Evolutionary conservation across 2,113 vertebrate genomes (phyloP), one percentile per base, ranked within the genome.

Genomic region (Emydura subglobosa): DNA sequence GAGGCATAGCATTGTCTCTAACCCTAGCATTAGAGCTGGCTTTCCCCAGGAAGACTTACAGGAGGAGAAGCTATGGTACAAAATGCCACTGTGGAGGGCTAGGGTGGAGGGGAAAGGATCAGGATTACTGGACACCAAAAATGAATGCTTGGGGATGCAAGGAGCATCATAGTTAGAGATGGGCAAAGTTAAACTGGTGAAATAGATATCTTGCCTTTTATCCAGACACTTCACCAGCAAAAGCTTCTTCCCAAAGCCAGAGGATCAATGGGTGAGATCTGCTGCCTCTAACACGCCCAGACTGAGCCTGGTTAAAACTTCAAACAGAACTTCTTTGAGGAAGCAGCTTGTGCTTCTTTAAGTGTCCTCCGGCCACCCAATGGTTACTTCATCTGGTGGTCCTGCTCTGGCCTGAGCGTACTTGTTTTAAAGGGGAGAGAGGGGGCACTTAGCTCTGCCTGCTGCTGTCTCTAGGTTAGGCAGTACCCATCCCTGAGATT

Each of bases 1-100:
- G 94, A 97, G 87, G 96, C 91, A 93, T 83, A 96, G 88, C 72
- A 93, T 95, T 96, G 93, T 97, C 93, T 97, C 93, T 91, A 96
- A 96, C 92, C 76, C 78, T 95, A 96, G 93, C 94, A 96, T 93
- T 96, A 97, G 54, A 57, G 79, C 81, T 95, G 90, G 93, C 92
- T 96, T 90, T 95, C 86, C 84, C 85, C 90, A 93, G 93, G 88
- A 97, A 93, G 90, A n/a, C 53, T 97, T 93, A 61, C 0, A 1
- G 86, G 94, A 94, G 74, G 86, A 86, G 86, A 96, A 95, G n/a
- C 94, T 86, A 81, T 3, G 3, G 84, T 55, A 85, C 72, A 97
- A 91, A 87, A 74, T 85, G 47, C 47, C 79, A 86, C 78, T 85
- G 92, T 25, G 42, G 4, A 13, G 50, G 50, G 50, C 50, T n/a